These are phyloP conservation scores for Pocota personata DNA, from an alignment of 2,888 invertebrate genomes.

Conservation along the genomic window DNA sequence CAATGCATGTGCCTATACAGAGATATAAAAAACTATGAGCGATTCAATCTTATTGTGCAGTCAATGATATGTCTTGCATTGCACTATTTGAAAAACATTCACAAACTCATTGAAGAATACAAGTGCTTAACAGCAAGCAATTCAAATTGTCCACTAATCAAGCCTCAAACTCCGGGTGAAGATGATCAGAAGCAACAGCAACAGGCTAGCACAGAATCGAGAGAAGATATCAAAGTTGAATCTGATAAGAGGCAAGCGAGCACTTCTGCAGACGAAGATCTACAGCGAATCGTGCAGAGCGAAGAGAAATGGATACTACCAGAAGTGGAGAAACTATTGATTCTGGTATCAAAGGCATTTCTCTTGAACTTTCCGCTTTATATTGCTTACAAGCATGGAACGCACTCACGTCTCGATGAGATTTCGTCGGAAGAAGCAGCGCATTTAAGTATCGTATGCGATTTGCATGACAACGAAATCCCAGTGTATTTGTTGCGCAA, in stretches of 20 bases:
- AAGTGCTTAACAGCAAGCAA: constrained; percentile 80
- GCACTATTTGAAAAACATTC: constrained; percentile 90
- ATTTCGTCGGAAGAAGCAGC: constrained; percentile 91
- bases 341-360: constrained; percentile 94
- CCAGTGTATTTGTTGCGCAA: constrained; percentile 95
- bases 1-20: constrained; percentile 98
- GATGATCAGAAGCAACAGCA: constrained; percentile 76
- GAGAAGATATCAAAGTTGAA: constrained; percentile 47
- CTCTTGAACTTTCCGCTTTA: constrained; percentile 94
- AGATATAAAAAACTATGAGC: constrained; percentile 95
- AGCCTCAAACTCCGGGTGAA: constrained; percentile 27
- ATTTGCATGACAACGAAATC: constrained; percentile 96
- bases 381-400: constrained; percentile 93
- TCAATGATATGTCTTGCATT: constrained; percentile 93
- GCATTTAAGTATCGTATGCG: constrained; percentile 86
- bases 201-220: background rate
- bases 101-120: constrained; percentile 84
- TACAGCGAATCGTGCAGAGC: constrained; percentile 75
- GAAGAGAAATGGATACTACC: constrained; percentile 88
- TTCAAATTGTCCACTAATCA: constrained; percentile 44
- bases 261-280: constrained; percentile 33
- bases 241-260: constrained; percentile 37
- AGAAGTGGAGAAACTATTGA: constrained; percentile 94
- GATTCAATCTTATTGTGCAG: constrained; percentile 94
- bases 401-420: constrained; percentile 91